Percentiles rank a stretch among this genome's conserved stretches.
Evolutionary conservation across 2,797 vertebrate genomes (phyloP).

Genomic region (Gadopsis marmoratus): DNA sequence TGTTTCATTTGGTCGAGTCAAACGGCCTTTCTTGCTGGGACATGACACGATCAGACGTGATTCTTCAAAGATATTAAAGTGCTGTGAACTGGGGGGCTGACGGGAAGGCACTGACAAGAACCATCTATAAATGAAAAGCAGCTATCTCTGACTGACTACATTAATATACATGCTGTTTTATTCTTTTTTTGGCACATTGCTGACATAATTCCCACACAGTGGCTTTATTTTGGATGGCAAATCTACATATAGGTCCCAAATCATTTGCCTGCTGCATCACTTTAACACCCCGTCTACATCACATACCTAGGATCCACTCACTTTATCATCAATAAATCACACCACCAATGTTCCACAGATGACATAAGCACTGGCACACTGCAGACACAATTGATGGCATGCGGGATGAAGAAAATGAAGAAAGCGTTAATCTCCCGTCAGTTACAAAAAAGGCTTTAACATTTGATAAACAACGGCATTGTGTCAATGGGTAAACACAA

Average conservation of each 20-base stretch:
- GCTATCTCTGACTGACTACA: slow-evolving; percentile 23
- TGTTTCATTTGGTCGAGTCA: slow-evolving; percentile 48
- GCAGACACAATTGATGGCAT: slow-evolving; percentile 17
- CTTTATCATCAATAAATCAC: slow-evolving; percentile 20
- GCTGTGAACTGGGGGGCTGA: slow-evolving; percentile 44
- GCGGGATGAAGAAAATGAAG: slow-evolving; percentile 18
- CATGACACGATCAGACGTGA: slow-evolving; percentile 48
- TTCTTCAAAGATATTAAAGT: slow-evolving; percentile 54
- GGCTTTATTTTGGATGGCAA: background rate
- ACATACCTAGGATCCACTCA: background rate
- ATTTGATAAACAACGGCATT: slow-evolving; percentile 15
- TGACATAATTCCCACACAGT: slow-evolving; percentile 14
- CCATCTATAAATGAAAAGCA: slow-evolving; percentile 19
- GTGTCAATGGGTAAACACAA: background rate
- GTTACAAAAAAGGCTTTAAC: slow-evolving; percentile 25
- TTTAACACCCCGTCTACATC: background rate
- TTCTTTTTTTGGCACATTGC: slow-evolving; percentile 7
- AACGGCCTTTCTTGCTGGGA: slow-evolving; percentile 40
- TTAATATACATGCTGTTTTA: background rate
- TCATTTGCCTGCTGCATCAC: background rate
- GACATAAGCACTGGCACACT: slow-evolving; percentile 8
- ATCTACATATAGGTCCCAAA: background rate
- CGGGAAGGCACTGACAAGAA: slow-evolving; percentile 31
- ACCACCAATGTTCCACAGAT: background rate
- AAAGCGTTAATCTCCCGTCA: slow-evolving; percentile 37